Evolutionary conservation across 1,140 invertebrate species (phyloP), one percentile per base, ranked within the genome.

Genomic region (Coptotermes formosanus): DNA sequence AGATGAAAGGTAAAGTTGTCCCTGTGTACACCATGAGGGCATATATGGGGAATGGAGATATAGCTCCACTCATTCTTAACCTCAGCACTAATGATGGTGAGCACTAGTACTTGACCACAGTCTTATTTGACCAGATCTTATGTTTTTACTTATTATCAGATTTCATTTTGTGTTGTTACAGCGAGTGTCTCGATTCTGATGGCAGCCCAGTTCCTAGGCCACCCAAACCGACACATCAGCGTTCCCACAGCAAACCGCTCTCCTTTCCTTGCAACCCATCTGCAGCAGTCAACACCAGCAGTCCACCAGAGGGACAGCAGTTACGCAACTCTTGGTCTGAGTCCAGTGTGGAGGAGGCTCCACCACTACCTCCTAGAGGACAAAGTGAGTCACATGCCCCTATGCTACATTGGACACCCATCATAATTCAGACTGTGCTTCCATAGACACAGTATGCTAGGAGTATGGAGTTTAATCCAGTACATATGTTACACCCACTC

Each of bases 291-390:
- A 21, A 89, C 88, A 0, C 92, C 92, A 85, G 91, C 91, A 85
- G 89, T 89, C 4, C 90, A 90, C n/a, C 83, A n/a, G 86, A 83
- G 32, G 48, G 45, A 7, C 30, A 12, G 23, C 44, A 84, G 23
- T 87, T 92, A 85, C 90, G 93, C 55, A 94, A 92, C 86, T 94
- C 93, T 0, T 94, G 93, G 94, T 92, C 93, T 55, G 93, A 94
- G 87, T 90, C 86, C 23, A 86, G 85, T 82, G 59, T 82, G 7
- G 93, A 93, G 86, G 92, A 93, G 87, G 93, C 93, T 0, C 93
- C 94, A 8, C 94, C 94, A 0, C 88, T 94, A 85, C 94, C 94
- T 45, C 93, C 93, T 0, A 90, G 94, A 89, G 93, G 93, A 85
- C 92, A 92, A 89, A 93, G 92, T 93, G 91, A 90, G 92, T 91